phyloP scores from a whole-genome alignment of 2,113 vertebrate genomes.

The Cynopterus brachyotis region DNA sequence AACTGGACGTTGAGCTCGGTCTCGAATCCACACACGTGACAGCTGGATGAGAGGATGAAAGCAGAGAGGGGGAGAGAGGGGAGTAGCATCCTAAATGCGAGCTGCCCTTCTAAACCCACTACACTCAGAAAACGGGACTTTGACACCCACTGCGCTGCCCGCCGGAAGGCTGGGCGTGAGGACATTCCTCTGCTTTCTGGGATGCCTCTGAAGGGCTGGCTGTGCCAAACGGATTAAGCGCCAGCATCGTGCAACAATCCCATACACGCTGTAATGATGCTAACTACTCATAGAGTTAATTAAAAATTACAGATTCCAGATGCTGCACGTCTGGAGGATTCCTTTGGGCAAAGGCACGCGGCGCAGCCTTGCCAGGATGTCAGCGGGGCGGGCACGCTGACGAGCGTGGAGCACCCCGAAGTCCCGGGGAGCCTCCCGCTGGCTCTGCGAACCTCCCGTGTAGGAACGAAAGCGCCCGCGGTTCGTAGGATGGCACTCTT shows the following conservation, averaged over 20 bases:
- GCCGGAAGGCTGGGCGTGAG: background rate
- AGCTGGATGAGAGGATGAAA: constrained; percentile 84
- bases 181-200: constrained; percentile 53
- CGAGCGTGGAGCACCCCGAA: constrained; percentile 51
- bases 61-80: background rate
- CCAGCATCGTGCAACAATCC: constrained; percentile 77
- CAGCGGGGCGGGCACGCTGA: constrained; percentile 69
- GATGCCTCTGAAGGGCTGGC: constrained; percentile 67
- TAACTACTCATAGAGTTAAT: constrained; percentile 86
- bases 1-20: constrained; percentile 99
- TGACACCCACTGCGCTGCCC: background rate
- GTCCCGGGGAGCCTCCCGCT: constrained; percentile 61
- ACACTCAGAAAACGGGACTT: background rate
- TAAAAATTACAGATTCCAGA: constrained; percentile 86
- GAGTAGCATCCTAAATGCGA: background rate
- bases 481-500: constrained; percentile 28
- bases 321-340: constrained; percentile 79
- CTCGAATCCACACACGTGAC: constrained; percentile 99
- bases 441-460: constrained; percentile 73
- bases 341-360: constrained; percentile 81
- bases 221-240: constrained; percentile 76
- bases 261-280: constrained; percentile 76
- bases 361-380: constrained; percentile 79
- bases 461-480: constrained; percentile 61
- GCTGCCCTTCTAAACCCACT: background rate